phyloP scores from a whole-genome alignment of 2,888 invertebrate genomes.

The Zaprionus obscuricornis region DNA sequence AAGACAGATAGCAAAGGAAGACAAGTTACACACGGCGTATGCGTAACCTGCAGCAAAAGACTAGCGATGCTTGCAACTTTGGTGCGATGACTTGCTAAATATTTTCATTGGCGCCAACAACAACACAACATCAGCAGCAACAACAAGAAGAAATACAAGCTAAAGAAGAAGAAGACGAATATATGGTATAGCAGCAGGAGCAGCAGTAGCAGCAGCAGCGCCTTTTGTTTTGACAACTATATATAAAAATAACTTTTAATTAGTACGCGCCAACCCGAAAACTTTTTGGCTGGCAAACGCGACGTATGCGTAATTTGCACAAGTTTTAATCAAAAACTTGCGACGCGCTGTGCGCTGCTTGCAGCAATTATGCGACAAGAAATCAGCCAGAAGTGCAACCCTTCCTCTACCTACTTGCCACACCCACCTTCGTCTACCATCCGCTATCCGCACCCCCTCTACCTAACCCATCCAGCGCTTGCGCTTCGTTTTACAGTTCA shows the following conservation, averaged over 20 bases:
- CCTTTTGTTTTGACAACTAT: slow-evolving; percentile 49
- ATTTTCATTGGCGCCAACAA: slow-evolving; percentile 59
- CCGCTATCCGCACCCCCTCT: not conserved
- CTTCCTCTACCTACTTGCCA: not conserved
- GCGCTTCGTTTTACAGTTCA: too few relatives aligned
- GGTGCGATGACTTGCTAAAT: slow-evolving; percentile 56
- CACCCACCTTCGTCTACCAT: not conserved
- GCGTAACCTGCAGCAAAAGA: slow-evolving; percentile 47
- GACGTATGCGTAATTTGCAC: slow-evolving; percentile 58
- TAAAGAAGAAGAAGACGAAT: not conserved
- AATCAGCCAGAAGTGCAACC: slow-evolving; percentile 51
- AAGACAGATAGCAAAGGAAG: too few relatives aligned
- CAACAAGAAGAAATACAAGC: slow-evolving; percentile 2
- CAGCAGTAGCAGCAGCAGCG: slow-evolving; percentile 14
- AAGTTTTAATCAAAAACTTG: slow-evolving; percentile 74
- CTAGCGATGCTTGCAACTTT: slow-evolving; percentile 35
- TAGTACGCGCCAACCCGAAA: slow-evolving; percentile 45
- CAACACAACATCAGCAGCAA: slow-evolving; percentile 25
- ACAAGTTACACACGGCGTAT: slow-evolving; percentile 38
- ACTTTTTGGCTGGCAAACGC: slow-evolving; percentile 33
- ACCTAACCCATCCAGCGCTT: not conserved
- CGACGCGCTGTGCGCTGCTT: slow-evolving; percentile 39
- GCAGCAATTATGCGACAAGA: slow-evolving; percentile 65
- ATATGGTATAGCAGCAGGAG: too few relatives aligned
- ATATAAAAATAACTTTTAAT: slow-evolving; percentile 62